phyloP scores from a whole-genome alignment of 2,797 vertebrate genomes.

The Rhinella marina region DNA sequence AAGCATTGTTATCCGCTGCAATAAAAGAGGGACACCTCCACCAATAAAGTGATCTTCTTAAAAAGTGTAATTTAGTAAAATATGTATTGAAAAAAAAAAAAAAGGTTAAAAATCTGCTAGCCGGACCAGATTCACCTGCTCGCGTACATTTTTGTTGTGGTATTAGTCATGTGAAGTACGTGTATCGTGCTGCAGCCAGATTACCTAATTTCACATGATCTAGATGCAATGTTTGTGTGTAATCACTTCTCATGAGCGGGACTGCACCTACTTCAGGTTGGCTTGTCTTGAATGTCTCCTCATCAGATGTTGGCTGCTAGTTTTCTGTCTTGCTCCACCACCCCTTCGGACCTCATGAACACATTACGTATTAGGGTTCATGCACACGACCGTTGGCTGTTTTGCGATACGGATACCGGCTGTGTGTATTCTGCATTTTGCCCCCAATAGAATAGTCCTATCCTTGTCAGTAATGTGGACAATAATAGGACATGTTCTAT shows the following conservation, averaged over 20 bases:
- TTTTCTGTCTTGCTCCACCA: not conserved
- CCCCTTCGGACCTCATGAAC: no score
- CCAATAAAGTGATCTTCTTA: not conserved
- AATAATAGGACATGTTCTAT: no score
- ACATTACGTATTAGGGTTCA: no score
- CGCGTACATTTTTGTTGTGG: not conserved
- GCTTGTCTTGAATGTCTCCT: not conserved
- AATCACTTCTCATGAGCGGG: not conserved
- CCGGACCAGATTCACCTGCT: constrained; percentile 17
- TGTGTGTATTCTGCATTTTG: no score
- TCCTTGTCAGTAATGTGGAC: no score
- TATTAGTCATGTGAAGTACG: not conserved
- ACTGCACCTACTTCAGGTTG: no score
- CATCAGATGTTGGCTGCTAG: not conserved
- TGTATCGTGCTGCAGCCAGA: not conserved
- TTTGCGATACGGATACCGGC: no score
- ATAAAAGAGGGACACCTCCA: not conserved
- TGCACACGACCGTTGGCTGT: no score
- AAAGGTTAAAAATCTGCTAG: not conserved
- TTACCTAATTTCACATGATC: not conserved
- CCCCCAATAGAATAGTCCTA: no score
- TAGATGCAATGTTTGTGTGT: not conserved
- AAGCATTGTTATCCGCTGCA: constrained; percentile 1
- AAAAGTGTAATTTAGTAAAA: not conserved
- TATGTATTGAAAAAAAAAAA: not conserved